These are phyloP conservation scores for Actenoides lindsayi DNA, from an alignment of 2,113 vertebrate species.

Conservation along the genomic window DNA sequence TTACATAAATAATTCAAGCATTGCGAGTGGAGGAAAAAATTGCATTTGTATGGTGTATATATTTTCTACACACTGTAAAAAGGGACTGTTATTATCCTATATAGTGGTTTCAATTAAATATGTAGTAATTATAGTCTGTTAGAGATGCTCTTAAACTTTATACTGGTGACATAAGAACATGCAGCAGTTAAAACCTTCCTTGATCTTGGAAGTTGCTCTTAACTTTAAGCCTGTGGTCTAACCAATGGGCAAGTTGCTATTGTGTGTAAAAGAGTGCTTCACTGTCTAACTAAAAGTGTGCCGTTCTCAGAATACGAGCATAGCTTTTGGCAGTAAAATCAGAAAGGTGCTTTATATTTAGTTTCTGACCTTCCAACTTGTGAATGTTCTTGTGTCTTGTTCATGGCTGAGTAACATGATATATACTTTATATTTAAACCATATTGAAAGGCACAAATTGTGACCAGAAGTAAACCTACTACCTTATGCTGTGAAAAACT, in stretches of 20 bases:
- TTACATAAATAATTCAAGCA: constrained; percentile 27
- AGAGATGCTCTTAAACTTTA: not conserved
- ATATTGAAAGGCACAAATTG: not conserved
- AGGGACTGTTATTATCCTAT: not conserved
- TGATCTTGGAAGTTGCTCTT: not conserved
- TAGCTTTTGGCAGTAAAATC: not conserved
- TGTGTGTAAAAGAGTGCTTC: not conserved
- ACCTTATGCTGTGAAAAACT: not conserved
- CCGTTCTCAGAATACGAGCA: not conserved
- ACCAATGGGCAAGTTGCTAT: not conserved
- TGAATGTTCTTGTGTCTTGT: not conserved
- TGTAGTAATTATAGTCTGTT: not conserved
- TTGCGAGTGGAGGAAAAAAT: not conserved
- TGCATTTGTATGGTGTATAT: not conserved
- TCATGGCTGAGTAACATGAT: not conserved
- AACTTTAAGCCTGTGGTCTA: not conserved
- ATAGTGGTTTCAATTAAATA: not conserved
- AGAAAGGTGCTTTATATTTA: not conserved
- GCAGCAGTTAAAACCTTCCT: not conserved
- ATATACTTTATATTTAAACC: not conserved
- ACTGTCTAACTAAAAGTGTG: not conserved
- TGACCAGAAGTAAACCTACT: not conserved
- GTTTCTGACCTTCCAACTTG: not conserved
- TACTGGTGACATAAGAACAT: not conserved
- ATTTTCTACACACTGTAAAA: not conserved